Evolutionary conservation across 2,113 vertebrate species (phyloP).

Genomic region (Pedionomus torquatus): DNA sequence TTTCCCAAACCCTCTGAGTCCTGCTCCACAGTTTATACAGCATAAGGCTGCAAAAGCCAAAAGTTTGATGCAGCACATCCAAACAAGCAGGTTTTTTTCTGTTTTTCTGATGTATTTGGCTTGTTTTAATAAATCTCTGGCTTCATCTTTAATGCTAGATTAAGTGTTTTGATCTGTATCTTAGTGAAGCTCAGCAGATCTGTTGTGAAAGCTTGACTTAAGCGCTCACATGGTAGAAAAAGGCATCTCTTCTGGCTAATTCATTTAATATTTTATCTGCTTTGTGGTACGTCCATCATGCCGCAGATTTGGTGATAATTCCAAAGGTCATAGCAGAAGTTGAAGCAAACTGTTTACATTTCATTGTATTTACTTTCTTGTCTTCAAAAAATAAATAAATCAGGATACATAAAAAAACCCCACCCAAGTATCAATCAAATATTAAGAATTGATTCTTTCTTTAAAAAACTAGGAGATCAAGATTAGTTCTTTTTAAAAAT

Average conservation of each 20-base stretch:
- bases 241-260: background rate
- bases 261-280: background rate
- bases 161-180: background rate
- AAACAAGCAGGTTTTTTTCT: background rate
- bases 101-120: background rate
- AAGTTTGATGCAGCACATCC: background rate
- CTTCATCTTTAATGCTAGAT: slow-evolving; percentile 18
- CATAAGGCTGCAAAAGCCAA: background rate
- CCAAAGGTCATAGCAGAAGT: background rate
- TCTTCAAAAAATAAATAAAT: background rate
- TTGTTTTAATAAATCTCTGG: background rate
- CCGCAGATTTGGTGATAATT: background rate
- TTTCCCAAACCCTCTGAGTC: slow-evolving; percentile 46
- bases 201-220: background rate
- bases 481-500: background rate
- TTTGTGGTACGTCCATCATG: background rate
- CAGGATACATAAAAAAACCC: background rate
- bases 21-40: slow-evolving; percentile 7
- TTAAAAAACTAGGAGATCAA: background rate
- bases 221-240: background rate
- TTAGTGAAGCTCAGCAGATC: background rate
- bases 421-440: background rate
- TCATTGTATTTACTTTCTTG: background rate
- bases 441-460: background rate
- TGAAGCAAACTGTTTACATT: background rate